Base-by-base conservation (phyloP, 2,113 vertebrate species). In the Urocynchramus pylzowi region DNA sequence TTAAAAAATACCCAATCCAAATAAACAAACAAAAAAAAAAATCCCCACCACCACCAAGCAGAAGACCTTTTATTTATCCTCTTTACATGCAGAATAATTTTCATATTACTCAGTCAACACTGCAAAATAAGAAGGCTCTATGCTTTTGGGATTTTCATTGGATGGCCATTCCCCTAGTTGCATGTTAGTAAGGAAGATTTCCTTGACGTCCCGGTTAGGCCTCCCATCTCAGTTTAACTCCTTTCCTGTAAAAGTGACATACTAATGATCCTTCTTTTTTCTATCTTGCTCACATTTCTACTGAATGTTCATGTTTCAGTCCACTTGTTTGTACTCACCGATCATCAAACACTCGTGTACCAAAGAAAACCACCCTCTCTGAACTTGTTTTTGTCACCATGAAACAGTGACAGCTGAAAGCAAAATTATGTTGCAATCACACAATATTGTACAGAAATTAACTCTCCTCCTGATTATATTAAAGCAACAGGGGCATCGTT, bases 31-130 rank as follows among this genome's bases (percentile, higher is more conserved):
- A 27, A 19, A 69, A 12, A 22, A 45, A 33, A 33, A 33, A 44
- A 15, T 3, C 0, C 1, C 5, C 10, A 22, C 6, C 20, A 65
- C 7, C 23, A 76, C 3, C 27, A 44, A 59, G 60, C 10, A 1
- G 16, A 64, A 54, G 5, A 24, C 11, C 1, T 60, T 78, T 42
- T 1, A 0, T 75, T 71, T 68, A 76, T 61, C 2, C 6, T 7
- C 44, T 64, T 71, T 45, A 71, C n/a, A 94, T 52, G 33, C 21
- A 93, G 60, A 57, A 63, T 84, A 9, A 22, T 68, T 84, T 67
- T 76, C 64, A 47, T 47, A 70, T 49, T 60, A 31, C 11, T 65
- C 13, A 35, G 11, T 56, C 26, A 37, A 22, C 9, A 41, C 22
- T 74, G 45, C 27, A 81, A 93, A 90, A 54, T 28, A 39, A 42